Evolutionary conservation across 1,140 invertebrate species (phyloP), one percentile per base, ranked within the genome.

Genomic region (Bombus confusus): DNA sequence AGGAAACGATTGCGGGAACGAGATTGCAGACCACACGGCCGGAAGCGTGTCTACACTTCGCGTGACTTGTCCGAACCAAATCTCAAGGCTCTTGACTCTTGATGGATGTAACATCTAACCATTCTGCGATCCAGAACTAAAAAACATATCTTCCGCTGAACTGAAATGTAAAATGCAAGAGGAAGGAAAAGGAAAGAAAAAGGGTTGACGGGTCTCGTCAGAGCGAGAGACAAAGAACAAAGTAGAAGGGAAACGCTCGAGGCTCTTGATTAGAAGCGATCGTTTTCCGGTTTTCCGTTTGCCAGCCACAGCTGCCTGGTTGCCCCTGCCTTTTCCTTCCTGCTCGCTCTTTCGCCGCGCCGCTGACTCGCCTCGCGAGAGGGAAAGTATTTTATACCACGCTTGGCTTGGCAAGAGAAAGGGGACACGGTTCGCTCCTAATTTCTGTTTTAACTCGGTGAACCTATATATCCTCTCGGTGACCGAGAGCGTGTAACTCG

Each of bases 391-490:
- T 95, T 94, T 95, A 93, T 94, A 92, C 87, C 94, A 95, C 94
- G 95, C 92, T 95, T 94, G 91, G 94, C 94, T 95, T 94, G 93
- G 94, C 93, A 95, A 95, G 95, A 95, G 94, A 95, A 95, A 95
- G 95, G 95, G 94, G 94, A 95, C 94, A 95, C 92, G 94, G 91
- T 94, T 93, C 94, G 94, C 93, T 95, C 94, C 94, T 95, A 95
- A 95, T 95, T 95, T 95, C 94, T 94, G 94, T 88, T 93, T 94
- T 92, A 94, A 93, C 92, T 94, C 92, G 87, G 91, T 90, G 89
- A 91, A 92, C 91, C 92, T 92, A 92, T 91, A 88, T 87, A 87
- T 90, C 69, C 47, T 22, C 47, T 52, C 6, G 47, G 85, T 90
- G 80, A 78, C 37, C 28, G 68, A 62, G 86, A 68, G 86, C 87